These are phyloP conservation scores for Prunella fulvescens DNA, from an alignment of 2,113 vertebrate species.

Conservation along the genomic window DNA sequence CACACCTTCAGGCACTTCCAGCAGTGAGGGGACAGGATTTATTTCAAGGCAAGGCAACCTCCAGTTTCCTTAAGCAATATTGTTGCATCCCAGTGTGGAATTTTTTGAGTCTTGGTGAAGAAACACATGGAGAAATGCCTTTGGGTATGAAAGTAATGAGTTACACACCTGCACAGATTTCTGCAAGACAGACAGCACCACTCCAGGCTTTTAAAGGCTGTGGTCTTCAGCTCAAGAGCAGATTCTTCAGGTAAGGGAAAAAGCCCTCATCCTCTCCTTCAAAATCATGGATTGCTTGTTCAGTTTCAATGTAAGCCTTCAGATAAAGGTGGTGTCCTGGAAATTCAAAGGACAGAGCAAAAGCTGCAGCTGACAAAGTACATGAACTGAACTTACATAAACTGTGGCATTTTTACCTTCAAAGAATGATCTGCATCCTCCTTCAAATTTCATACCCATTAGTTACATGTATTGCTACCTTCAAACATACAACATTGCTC, in stretches of 20 bases:
- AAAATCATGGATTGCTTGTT: background rate
- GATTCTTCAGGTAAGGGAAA: background rate
- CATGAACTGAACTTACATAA: background rate
- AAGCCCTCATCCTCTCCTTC: background rate
- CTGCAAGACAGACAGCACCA: background rate
- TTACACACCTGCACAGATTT: background rate
- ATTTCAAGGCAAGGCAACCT: background rate
- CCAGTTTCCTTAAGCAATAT: background rate
- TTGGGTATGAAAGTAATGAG: background rate
- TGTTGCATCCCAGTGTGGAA: background rate
- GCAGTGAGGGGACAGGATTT: background rate
- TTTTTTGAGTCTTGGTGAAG: background rate
- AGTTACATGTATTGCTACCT: background rate
- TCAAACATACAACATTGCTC: background rate
- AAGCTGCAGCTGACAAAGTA: background rate
- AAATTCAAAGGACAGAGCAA: background rate
- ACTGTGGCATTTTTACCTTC: background rate
- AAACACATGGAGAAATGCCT: background rate
- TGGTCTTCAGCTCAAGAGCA: background rate
- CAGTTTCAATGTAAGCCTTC: background rate
- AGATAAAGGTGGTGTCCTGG: background rate
- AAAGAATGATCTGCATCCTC: background rate
- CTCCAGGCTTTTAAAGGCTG: background rate
- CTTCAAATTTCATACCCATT: background rate
- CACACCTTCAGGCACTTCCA: fast-evolving